Evolutionary conservation across 1,140 invertebrate genomes (phyloP).

Genomic region (Cyclina sinensis): DNA sequence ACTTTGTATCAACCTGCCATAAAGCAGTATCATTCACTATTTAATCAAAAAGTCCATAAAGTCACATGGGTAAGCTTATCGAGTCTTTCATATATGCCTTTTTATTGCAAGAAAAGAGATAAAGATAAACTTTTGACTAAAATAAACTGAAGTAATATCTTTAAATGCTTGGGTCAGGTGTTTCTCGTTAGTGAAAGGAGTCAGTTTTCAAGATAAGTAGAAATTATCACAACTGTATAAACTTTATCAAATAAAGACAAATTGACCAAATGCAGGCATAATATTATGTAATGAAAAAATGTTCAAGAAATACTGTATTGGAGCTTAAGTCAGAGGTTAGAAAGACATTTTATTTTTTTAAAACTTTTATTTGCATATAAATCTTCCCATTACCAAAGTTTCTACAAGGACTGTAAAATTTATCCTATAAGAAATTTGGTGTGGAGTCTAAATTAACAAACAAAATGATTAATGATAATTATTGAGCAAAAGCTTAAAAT

Average conservation of each 20-base stretch:
- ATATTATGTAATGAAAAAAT: too few species aligned
- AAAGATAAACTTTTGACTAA: constrained; percentile 4
- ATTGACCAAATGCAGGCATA: neutral
- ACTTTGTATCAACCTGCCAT: neutral
- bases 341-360: too few species aligned
- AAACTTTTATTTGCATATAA: too few species aligned
- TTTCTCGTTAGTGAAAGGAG: neutral
- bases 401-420: too few species aligned
- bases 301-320: too few species aligned
- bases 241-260: constrained; percentile 21
- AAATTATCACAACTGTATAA: constrained; percentile 10
- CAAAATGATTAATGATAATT: too few species aligned
- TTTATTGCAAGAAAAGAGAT: too few species aligned
- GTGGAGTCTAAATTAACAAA: too few species aligned
- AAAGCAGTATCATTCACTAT: constrained; percentile 10
- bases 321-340: too few species aligned
- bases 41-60: constrained; percentile 24
- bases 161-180: neutral
- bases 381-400: too few species aligned
- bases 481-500: too few species aligned
- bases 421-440: too few species aligned
- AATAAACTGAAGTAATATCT: neutral
- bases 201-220: neutral
- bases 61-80: neutral
- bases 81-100: neutral